Conservation (phyloP, 2,888 invertebrate genomes). For the Xanthia togata region DNA sequence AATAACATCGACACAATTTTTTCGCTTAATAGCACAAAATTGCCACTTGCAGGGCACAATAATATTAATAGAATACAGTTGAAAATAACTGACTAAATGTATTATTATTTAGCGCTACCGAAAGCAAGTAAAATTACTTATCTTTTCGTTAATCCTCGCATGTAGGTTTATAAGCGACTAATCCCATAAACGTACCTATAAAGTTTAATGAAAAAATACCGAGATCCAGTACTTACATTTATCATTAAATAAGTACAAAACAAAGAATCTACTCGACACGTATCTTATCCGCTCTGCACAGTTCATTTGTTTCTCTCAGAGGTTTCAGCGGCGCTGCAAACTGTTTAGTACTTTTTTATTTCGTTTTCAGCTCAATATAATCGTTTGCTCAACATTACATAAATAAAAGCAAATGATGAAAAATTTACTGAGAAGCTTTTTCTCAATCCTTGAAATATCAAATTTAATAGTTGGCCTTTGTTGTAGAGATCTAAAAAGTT, state of each 20-base stretch:
- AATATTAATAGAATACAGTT: not conserved
- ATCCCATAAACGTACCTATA: not conserved
- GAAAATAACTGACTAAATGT: not conserved
- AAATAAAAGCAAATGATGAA: not conserved
- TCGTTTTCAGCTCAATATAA: constrained; percentile 24
- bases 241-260: constrained; percentile 1
- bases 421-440: not conserved
- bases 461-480: not conserved
- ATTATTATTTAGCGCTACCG: not conserved
- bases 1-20: not conserved
- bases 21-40: not conserved
- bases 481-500: not conserved
- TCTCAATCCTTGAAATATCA: not conserved
- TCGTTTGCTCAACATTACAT: constrained; percentile 12
- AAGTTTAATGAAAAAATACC: not conserved
- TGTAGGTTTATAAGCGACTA: not conserved
- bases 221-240: not conserved
- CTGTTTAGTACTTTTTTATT: constrained; percentile 27
- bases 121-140: not conserved
- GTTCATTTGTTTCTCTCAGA: constrained; percentile 54
- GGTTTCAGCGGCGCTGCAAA: constrained; percentile 22
- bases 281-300: constrained; percentile 31
- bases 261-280: constrained; percentile 14
- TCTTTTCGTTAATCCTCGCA: not conserved
- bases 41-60: too few species aligned